A percentile compares a stretch with the other conserved stretches of the same genome.
Evolutionary conservation across 2,888 invertebrate genomes (phyloP).

Genomic region (Molorchus minor): DNA sequence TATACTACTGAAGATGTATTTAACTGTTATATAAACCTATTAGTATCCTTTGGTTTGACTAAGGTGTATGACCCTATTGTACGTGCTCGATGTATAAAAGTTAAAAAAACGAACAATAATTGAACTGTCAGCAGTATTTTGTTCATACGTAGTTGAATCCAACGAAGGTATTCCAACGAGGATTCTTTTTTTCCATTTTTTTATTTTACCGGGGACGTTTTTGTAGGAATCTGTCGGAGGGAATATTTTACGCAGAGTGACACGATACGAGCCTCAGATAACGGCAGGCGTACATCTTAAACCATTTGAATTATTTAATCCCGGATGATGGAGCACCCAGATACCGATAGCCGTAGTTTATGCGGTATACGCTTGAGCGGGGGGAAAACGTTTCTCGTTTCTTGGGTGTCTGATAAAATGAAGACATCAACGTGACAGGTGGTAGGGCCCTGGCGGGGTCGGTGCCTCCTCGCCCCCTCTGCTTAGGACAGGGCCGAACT

Average conservation of each 20-base stretch:
- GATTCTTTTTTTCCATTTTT: no score
- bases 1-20: no score
- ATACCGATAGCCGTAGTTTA: conserved; percentile 3
- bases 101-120: neutral
- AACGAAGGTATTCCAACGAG: neutral
- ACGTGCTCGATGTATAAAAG: no score
- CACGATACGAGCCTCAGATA: neutral
- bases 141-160: neutral
- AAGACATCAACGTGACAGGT: conserved; percentile 49
- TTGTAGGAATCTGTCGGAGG: neutral
- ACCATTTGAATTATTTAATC: conserved; percentile 10
- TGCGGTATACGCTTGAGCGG: neutral
- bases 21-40: no score
- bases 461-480: conserved; percentile 33
- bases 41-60: no score
- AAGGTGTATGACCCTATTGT: no score
- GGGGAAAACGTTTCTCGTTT: conserved; percentile 7
- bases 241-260: neutral
- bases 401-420: conserved; percentile 29
- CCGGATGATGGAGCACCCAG: conserved; percentile 8
- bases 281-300: neutral
- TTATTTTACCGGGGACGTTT: neutral
- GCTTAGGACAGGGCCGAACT: conserved; percentile 11
- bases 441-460: conserved; percentile 42
- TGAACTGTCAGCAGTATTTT: neutral